These are phyloP conservation scores for Prosopocoilus inquinatus DNA, from an alignment of 2,888 invertebrate species.

Conservation along the genomic window DNA sequence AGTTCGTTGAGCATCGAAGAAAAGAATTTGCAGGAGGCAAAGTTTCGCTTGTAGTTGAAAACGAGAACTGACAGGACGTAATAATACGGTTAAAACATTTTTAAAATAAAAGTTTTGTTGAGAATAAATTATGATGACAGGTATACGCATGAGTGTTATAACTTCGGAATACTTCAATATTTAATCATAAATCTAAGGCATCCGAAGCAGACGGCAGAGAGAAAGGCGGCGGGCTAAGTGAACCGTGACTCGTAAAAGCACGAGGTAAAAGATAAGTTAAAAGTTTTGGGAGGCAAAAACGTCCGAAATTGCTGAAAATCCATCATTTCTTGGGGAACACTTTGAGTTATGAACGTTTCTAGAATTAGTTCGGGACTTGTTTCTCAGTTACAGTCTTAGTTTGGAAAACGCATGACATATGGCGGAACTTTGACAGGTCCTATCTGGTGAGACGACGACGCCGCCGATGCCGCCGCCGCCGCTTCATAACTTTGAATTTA, in stretches of 20 bases:
- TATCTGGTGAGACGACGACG: conserved; percentile 3
- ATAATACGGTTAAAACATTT: too few relatives aligned
- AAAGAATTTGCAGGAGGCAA: too few relatives aligned
- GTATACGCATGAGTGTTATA: conserved; percentile 14
- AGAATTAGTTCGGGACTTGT: conserved; percentile 15
- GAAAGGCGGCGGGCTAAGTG: neutral
- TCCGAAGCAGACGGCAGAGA: conserved; percentile 3
- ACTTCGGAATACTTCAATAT: conserved; percentile 15
- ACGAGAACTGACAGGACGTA: too few relatives aligned
- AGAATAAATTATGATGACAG: conserved; percentile 16
- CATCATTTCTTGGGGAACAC: conserved; percentile 14
- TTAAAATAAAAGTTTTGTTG: neutral
- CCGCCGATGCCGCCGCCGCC: neutral
- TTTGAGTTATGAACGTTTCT: conserved; percentile 5
- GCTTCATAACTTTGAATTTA: conserved; percentile 1
- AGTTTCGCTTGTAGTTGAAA: too few relatives aligned
- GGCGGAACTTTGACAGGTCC: conserved; percentile 11
- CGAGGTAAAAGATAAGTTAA: neutral
- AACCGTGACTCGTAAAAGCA: neutral
- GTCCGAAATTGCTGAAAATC: conserved; percentile 5
- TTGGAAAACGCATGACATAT: conserved; percentile 11
- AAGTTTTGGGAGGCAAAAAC: conserved; percentile 1
- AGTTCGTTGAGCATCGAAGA: too few relatives aligned
- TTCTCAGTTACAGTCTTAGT: neutral
- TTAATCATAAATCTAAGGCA: conserved; percentile 17